A percentile compares a stretch with the other conserved stretches of the same genome.
These are phyloP conservation scores for Nothocercus nigrocapillus DNA, from an alignment of 2,113 vertebrate species.

Conservation along the genomic window DNA sequence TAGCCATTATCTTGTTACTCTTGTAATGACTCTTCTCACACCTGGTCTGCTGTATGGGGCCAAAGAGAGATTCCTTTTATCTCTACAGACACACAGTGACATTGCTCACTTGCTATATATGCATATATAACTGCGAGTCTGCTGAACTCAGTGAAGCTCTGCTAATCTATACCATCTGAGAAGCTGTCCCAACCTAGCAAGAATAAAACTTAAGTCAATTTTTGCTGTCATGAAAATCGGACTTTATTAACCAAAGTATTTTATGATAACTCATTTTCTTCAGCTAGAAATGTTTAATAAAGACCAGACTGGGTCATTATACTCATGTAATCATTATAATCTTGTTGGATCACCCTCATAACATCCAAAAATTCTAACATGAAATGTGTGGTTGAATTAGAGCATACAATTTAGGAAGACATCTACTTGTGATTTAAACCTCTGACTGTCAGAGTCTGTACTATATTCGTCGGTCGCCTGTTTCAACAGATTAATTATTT, in stretches of 20 bases:
- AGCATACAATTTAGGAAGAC: background rate
- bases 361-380: background rate
- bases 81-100: background rate
- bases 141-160: background rate
- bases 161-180: background rate
- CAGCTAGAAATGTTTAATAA: background rate
- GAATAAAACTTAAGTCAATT: background rate
- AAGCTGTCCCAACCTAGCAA: background rate
- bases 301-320: background rate
- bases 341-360: background rate
- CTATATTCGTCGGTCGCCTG: background rate
- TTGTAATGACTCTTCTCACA: background rate
- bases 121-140: background rate
- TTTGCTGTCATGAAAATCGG: background rate
- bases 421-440: background rate
- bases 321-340: background rate
- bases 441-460: background rate
- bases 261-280: background rate
- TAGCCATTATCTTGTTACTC: background rate
- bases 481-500: background rate
- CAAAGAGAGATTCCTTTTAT: background rate
- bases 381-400: background rate
- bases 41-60: accelerated
- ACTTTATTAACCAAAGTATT: background rate
- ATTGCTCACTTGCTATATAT: background rate